Conservation (phyloP, 2,888 invertebrate genomes). For the Tetheella fluctuosa region DNA sequence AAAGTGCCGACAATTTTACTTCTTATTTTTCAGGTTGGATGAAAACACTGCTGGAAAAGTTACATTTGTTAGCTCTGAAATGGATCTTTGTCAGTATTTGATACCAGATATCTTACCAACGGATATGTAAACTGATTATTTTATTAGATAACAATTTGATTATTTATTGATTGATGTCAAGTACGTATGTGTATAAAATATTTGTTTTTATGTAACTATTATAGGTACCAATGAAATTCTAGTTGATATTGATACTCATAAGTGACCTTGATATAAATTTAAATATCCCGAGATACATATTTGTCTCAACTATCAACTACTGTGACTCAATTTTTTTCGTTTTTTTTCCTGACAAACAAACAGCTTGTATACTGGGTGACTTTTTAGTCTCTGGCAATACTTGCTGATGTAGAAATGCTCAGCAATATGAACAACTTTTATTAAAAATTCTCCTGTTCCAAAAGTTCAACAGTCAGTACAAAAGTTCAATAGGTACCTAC, state of each 20-base stretch:
- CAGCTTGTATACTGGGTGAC: no score
- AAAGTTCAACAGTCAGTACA: no score
- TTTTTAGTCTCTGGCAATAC: no score
- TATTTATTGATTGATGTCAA: constrained; percentile 15
- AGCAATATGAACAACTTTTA: no score
- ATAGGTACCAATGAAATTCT: constrained; percentile 7
- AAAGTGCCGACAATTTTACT: no score
- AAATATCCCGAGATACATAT: background rate
- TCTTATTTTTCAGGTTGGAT: constrained; percentile 84
- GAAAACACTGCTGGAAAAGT: constrained; percentile 91
- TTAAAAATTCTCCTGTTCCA: no score
- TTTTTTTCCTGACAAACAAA: no score
- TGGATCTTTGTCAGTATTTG: constrained; percentile 88
- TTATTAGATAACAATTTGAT: constrained; percentile 26
- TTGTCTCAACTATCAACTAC: background rate
- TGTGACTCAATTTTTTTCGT: no score
- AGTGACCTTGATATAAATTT: background rate
- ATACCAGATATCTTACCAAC: constrained; percentile 91
- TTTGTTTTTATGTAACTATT: background rate
- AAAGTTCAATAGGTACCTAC: no score
- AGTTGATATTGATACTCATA: constrained; percentile 1
- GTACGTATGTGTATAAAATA: constrained; percentile 6
- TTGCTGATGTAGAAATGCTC: no score
- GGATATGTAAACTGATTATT: constrained; percentile 79
- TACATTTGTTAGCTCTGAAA: constrained; percentile 87